Evolutionary conservation across 1,140 invertebrate genomes (phyloP).

Genomic region (Lycorma delicatula): DNA sequence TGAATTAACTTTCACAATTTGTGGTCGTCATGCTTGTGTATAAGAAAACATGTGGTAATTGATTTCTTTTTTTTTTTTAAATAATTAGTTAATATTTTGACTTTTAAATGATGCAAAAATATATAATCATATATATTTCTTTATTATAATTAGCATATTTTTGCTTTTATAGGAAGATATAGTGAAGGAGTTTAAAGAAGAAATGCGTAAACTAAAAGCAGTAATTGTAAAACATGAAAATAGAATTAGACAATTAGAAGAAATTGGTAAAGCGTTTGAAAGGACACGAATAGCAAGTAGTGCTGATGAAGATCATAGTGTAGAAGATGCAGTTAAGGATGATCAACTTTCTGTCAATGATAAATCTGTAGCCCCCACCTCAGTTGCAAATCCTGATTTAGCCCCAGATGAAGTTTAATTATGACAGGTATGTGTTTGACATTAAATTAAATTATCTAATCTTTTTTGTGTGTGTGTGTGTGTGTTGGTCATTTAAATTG

Average conservation of each 20-base stretch:
- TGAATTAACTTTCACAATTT: conserved; percentile 9
- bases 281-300: conserved; percentile 7
- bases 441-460: too few relatives aligned
- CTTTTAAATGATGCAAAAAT: too few relatives aligned
- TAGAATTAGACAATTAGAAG: conserved; percentile 65
- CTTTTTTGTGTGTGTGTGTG: background rate
- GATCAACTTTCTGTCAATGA: background rate
- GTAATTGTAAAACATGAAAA: conserved; percentile 93
- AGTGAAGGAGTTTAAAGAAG: conserved; percentile 72
- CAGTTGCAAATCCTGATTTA: conserved; percentile 19
- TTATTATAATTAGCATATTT: too few relatives aligned
- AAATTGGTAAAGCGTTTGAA: conserved; percentile 29
- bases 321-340: background rate
- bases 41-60: background rate
- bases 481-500: background rate
- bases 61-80: conserved; percentile 1
- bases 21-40: background rate
- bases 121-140: too few relatives aligned
- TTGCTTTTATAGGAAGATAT: conserved; percentile 45
- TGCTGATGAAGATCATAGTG: background rate
- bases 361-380: conserved; percentile 1
- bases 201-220: conserved; percentile 83
- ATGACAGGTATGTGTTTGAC: too few relatives aligned
- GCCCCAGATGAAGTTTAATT: conserved; percentile 26
- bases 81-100: too few relatives aligned